Percentiles rank a stretch among this genome's conserved stretches.
Conservation (phyloP, 2,797 vertebrate species). For the Tragelaphus eurycerus region DNA sequence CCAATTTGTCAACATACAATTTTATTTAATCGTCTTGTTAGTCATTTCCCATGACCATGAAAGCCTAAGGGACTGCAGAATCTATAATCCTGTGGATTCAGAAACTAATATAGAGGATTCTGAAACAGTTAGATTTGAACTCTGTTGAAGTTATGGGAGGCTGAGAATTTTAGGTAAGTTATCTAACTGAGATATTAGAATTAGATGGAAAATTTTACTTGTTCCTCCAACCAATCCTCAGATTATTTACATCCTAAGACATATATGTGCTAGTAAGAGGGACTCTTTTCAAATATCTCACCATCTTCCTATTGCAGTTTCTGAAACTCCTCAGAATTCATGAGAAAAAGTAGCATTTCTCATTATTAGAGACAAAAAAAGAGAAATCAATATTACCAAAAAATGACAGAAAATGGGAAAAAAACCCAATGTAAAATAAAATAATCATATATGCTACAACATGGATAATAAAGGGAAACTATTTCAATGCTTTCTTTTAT, state of each 20-base stretch:
- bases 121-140: background rate
- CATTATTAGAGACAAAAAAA: background rate
- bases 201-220: background rate
- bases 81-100: background rate
- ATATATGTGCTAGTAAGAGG: background rate
- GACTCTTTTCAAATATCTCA: background rate
- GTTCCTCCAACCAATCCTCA: background rate
- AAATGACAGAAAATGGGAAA: background rate
- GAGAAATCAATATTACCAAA: background rate
- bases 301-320: background rate
- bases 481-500: no score
- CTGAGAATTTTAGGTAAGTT: background rate
- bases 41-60: background rate
- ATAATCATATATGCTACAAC: background rate
- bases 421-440: background rate
- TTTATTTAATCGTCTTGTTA: slow-evolving; percentile 34
- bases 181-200: background rate
- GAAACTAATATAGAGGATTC: background rate
- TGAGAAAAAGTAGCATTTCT: background rate
- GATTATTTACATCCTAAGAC: background rate
- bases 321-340: background rate
- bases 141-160: background rate
- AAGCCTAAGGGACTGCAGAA: background rate
- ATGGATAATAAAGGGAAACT: background rate
- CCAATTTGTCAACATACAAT: background rate